Evolutionary conservation across 2,113 vertebrate genomes (phyloP).

Genomic region (Paralichthys olivaceus): DNA sequence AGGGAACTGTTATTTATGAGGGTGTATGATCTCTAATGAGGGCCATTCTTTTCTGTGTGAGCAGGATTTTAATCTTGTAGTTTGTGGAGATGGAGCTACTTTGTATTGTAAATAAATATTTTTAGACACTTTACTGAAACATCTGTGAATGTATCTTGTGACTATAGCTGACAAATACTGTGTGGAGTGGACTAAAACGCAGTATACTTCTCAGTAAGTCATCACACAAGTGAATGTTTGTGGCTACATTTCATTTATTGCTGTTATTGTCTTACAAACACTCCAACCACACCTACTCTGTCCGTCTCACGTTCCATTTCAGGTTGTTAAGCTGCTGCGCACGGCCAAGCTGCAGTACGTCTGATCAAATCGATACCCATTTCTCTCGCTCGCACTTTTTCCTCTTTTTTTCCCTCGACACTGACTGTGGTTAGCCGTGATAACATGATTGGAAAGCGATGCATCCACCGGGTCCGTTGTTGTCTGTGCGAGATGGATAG

Average conservation of each 20-base stretch:
- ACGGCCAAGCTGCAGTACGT: constrained; percentile 50
- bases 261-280: constrained; percentile 46
- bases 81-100: background rate
- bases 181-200: no score
- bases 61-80: background rate
- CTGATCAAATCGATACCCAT: constrained; percentile 74
- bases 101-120: background rate
- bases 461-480: constrained; percentile 44
- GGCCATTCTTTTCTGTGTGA: no score
- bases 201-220: background rate
- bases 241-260: background rate
- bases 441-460: constrained; percentile 69
- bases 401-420: constrained; percentile 40
- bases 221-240: background rate
- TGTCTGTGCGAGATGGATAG: constrained; percentile 61
- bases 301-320: constrained; percentile 43
- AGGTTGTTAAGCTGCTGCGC: constrained; percentile 63
- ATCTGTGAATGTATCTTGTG: no score
- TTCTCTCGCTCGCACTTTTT: constrained; percentile 56
- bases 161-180: no score
- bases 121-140: no score
- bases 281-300: constrained; percentile 45
- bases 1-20: no score
- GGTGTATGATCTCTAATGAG: no score
- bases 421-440: constrained; percentile 43